Conservation (phyloP, 2,888 invertebrate genomes). For the Pandemis heparana region DNA sequence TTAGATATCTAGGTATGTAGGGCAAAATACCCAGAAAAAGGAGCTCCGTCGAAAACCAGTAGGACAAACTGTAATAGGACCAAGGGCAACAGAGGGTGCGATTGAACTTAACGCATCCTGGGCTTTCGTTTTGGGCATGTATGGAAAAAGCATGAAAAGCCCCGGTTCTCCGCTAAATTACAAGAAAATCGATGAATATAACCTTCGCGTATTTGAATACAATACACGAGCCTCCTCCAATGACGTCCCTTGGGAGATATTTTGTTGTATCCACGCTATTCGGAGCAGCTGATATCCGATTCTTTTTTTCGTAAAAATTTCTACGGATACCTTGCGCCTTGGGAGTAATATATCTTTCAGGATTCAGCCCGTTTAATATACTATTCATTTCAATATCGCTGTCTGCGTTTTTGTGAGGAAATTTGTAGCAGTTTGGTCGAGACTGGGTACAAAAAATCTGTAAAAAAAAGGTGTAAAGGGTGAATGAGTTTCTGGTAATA, state of each 20-base stretch:
- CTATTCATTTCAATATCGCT: conserved; percentile 25
- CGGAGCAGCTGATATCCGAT: conserved; percentile 26
- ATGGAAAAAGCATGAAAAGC: too few relatives aligned
- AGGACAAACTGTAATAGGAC: too few relatives aligned
- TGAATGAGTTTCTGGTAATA: too few relatives aligned
- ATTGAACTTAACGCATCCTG: too few relatives aligned
- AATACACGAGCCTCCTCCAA: conserved; percentile 5
- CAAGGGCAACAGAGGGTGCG: too few relatives aligned
- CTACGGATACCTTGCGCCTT: conserved; percentile 10
- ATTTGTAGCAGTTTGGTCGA: background rate
- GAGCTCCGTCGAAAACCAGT: too few relatives aligned
- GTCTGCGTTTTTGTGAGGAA: background rate
- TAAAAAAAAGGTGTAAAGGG: background rate
- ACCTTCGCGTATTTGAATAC: background rate
- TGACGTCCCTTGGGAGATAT: conserved; percentile 10
- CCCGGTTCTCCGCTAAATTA: background rate
- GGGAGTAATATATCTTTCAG: background rate
- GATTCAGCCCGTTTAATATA: conserved; percentile 5
- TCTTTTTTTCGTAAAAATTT: conserved; percentile 17
- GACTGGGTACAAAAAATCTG: background rate
- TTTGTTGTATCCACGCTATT: conserved; percentile 19
- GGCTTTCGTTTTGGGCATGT: too few relatives aligned
- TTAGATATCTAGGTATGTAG: too few relatives aligned
- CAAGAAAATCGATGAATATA: background rate
- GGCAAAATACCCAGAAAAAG: too few relatives aligned